Conservation (phyloP, 2,888 invertebrate species). For the Sarcophaga rosellei region DNA sequence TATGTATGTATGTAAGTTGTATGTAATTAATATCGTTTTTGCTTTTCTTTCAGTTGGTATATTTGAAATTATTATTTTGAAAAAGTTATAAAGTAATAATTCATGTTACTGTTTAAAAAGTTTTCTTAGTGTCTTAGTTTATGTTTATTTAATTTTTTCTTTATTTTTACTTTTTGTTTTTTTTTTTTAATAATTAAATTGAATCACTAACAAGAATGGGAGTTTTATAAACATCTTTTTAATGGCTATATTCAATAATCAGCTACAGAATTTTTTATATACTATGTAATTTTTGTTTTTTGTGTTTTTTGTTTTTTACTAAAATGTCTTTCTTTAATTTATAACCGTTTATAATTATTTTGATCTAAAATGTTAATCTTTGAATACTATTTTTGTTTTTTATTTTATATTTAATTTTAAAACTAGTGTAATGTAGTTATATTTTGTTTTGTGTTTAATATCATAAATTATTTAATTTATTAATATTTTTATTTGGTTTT, state of each 20-base stretch:
- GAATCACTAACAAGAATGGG: conserved; percentile 66
- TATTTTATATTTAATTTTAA: conserved; percentile 49
- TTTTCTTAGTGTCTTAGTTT: neutral
- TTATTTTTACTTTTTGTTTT: conserved; percentile 11
- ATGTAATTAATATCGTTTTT: conserved; percentile 34
- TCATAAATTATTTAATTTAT: conserved; percentile 57
- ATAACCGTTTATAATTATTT: conserved; percentile 59
- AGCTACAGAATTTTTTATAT: conserved; percentile 70
- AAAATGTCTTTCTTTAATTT: conserved; percentile 7
- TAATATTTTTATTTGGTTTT: conserved; percentile 59
- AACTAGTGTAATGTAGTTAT: conserved; percentile 56
- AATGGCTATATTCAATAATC: conserved; percentile 55
- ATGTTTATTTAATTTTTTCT: neutral
- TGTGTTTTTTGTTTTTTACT: conserved; percentile 36
- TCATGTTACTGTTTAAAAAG: conserved; percentile 47
- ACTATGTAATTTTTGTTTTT: conserved; percentile 29
- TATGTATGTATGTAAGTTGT: conserved; percentile 72
- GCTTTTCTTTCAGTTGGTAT: conserved; percentile 15
- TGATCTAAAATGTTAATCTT: conserved; percentile 70
- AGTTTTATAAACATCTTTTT: conserved; percentile 61
- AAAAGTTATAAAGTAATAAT: conserved; percentile 69
- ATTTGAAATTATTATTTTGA: conserved; percentile 59
- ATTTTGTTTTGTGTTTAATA: conserved; percentile 44
- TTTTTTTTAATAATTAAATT: conserved; percentile 54
- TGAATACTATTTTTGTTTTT: conserved; percentile 45